Percentiles rank a stretch among this genome's conserved stretches.
These are phyloP conservation scores for Listronotus bonariensis DNA, from an alignment of 1,140 invertebrate genomes.

Conservation along the genomic window DNA sequence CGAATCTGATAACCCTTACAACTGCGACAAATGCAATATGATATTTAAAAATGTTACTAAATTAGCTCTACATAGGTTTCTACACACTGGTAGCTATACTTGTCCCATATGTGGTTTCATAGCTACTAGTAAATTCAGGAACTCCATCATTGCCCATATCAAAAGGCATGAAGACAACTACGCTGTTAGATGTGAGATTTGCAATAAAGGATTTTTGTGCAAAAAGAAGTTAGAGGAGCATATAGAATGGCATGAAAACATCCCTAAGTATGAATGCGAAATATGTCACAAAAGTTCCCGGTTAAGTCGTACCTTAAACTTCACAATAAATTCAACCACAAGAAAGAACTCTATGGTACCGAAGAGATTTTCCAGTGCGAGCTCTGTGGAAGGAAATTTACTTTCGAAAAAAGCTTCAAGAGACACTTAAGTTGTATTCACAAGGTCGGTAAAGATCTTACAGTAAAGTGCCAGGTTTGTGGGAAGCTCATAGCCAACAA, in stretches of 20 bases:
- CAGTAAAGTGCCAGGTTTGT: slow-evolving; percentile 45
- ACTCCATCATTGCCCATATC: slow-evolving; percentile 51
- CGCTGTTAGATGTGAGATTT: slow-evolving; percentile 58
- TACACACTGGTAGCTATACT: slow-evolving; percentile 20
- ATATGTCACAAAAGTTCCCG: slow-evolving; percentile 57
- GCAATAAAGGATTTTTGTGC: slow-evolving; percentile 58
- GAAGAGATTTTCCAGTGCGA: slow-evolving; percentile 43
- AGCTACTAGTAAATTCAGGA: slow-evolving; percentile 27
- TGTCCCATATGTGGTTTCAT: slow-evolving; percentile 35
- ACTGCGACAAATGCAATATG: slow-evolving; percentile 34
- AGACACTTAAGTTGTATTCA: slow-evolving; percentile 45
- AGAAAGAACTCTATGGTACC: slow-evolving; percentile 40
- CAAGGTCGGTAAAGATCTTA: slow-evolving; percentile 42
- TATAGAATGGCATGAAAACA: slow-evolving; percentile 48
- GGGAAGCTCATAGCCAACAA: slow-evolving; percentile 46
- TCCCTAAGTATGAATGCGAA: slow-evolving; percentile 54
- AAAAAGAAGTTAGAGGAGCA: slow-evolving; percentile 55
- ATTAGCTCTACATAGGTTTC: slow-evolving; percentile 35
- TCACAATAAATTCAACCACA: slow-evolving; percentile 50
- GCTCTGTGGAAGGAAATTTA: slow-evolving; percentile 46
- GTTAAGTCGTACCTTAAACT: slow-evolving; percentile 52
- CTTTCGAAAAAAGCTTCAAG: slow-evolving; percentile 44
- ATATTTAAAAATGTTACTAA: slow-evolving; percentile 35
- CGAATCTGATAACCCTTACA: slow-evolving; percentile 25
- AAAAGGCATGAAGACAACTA: slow-evolving; percentile 59